These are phyloP conservation scores for Tenebrosternarchus preto DNA, from an alignment of 2,113 vertebrate species.

Conservation along the genomic window DNA sequence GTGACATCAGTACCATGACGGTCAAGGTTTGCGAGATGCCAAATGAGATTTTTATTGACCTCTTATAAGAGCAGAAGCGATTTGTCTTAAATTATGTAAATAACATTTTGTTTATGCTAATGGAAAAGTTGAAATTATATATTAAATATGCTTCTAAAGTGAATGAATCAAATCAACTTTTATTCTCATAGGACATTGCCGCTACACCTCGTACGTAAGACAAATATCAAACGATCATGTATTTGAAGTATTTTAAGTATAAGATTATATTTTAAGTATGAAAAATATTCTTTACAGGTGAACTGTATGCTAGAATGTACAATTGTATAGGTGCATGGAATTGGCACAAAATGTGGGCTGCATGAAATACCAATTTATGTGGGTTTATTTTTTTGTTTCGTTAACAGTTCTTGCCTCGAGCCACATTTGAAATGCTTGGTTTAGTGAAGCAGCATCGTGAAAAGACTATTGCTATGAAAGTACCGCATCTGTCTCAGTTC, in stretches of 20 bases:
- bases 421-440: background rate
- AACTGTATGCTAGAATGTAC: background rate
- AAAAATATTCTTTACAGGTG: conserved; percentile 6
- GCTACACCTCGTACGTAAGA: conserved; percentile 1
- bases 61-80: too few species aligned
- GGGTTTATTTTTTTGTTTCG: too few species aligned
- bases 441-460: background rate
- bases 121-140: background rate
- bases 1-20: background rate
- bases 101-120: background rate
- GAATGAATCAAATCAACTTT: background rate
- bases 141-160: background rate
- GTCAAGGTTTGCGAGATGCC: background rate
- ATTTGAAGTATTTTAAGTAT: background rate
- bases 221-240: conserved; percentile 6
- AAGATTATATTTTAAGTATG: conserved; percentile 1
- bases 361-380: conserved; percentile 1
- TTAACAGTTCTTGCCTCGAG: background rate
- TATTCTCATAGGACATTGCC: background rate
- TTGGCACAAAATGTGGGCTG: background rate
- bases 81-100: too few species aligned
- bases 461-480: background rate
- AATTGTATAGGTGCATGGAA: conserved; percentile 4
- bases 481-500: background rate
- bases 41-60: background rate